Base-by-base conservation (phyloP, 2,888 invertebrate genomes). In the Panzeria rudis region DNA sequence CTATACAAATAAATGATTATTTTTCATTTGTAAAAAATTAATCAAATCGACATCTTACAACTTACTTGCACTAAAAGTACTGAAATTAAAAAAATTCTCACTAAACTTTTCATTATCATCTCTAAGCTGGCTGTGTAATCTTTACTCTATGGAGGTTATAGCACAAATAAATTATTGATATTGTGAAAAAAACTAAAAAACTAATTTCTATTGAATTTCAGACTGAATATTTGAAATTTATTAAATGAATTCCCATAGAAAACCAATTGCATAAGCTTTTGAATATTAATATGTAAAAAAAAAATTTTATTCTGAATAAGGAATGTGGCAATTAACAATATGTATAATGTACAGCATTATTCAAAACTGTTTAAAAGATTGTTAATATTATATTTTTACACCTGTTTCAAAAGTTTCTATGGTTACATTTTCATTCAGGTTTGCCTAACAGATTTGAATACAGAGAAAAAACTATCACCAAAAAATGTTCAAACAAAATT, bases 61-160 rank as follows among this genome's bases (percentile, higher is more conserved):
- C 72, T 61, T 61, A 73, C 72, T 35, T 61, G 72, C 47, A 61
- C 15, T n/a, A 32, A 11, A 35, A 61, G 6, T 47, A n/a, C 20
- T 4, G 32, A 20, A 1, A 73, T 11, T 23, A 73, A 3, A n/a
- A 73, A 50, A 50, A 20, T 8, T 6, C 23, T 25, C 15, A 41
- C 23, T 35, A 73, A 9, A 23, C 23, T 15, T 11, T 17, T 35
- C 32, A 2, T 50, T 50, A 32, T 23, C 72, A 61, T 73, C 61
- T 50, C 8, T 20, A 8, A 47, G 32, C 64, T n/a, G 44, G 7
- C 17, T 64, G 41, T 23, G 41, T 23, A 64, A 64, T 47, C 61
- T 61, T 50, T 35, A 47, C 61, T 35, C 35, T 50, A 5, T 9
- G 44, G 35, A 47, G 25, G 29, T 47, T 44, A 8, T 17, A 44